These are phyloP conservation scores for Chaetodon auriga DNA, from an alignment of 2,113 vertebrate species.

Conservation along the genomic window DNA sequence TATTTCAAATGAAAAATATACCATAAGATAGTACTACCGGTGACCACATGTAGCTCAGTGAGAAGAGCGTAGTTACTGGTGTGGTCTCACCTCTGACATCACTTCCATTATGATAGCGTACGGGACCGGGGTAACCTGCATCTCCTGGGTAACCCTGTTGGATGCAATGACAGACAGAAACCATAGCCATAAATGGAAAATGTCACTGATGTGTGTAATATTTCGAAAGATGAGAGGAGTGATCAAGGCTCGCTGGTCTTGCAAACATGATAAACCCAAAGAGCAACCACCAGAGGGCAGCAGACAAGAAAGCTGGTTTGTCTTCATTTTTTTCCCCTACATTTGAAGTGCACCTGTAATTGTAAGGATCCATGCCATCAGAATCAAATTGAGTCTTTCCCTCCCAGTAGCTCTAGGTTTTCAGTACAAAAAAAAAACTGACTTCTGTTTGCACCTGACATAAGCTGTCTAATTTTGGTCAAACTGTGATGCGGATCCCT, in stretches of 20 bases:
- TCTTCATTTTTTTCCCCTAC: not conserved
- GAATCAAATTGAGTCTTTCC: not conserved
- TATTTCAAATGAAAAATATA: not conserved
- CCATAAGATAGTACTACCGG: not conserved
- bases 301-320: not conserved
- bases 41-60: not conserved
- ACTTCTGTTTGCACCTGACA: not conserved
- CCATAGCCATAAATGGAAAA: not conserved
- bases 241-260: not conserved
- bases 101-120: not conserved
- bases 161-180: not conserved
- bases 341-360: not conserved
- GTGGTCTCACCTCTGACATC: slow-evolving; percentile 62
- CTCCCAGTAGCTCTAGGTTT: not conserved
- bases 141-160: slow-evolving; percentile 72
- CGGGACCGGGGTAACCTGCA: slow-evolving; percentile 44
- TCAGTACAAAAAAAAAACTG: not conserved
- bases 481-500: not conserved
- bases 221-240: not conserved
- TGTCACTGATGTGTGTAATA: not conserved
- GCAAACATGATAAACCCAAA: not conserved
- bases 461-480: not conserved
- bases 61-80: not conserved
- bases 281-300: slow-evolving; percentile 31
- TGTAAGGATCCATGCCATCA: not conserved